Percentiles rank a stretch among this genome's conserved stretches.
phyloP scores from a whole-genome alignment of 2,888 invertebrate genomes.

The Synergus itoensis region DNA sequence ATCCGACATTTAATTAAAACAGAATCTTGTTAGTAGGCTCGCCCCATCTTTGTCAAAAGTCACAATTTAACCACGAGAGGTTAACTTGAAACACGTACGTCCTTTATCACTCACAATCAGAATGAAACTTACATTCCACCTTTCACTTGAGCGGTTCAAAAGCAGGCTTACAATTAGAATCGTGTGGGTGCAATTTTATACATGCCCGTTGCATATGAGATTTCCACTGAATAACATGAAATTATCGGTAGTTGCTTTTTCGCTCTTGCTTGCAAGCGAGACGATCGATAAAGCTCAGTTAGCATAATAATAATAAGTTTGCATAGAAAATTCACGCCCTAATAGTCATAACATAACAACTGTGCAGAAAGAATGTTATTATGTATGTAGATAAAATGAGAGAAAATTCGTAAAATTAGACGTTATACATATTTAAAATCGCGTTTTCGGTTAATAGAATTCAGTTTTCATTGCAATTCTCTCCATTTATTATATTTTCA shows the following conservation, averaged over 20 bases:
- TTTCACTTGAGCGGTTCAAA: conserved; percentile 43
- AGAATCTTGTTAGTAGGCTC: not conserved
- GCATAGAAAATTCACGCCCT: not conserved
- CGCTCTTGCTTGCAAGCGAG: not conserved
- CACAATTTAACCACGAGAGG: not conserved
- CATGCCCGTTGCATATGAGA: conserved; percentile 52
- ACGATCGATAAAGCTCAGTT: not conserved
- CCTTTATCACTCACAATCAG: conserved; percentile 55
- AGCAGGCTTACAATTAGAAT: conserved; percentile 49
- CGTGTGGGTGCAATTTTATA: conserved; percentile 53
- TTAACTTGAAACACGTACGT: conserved; percentile 48
- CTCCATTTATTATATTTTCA: not conserved
- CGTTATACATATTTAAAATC: not conserved
- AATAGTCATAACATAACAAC: not conserved
- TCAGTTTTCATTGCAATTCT: not conserved
- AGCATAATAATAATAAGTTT: not conserved
- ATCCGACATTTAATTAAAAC: not conserved
- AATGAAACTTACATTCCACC: conserved; percentile 50
- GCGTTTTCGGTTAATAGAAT: not conserved
- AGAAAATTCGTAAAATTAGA: not conserved
- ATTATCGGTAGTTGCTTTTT: not conserved
- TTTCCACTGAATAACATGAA: conserved; percentile 52
- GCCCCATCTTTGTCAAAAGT: not conserved
- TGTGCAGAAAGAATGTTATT: not conserved
- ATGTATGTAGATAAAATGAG: not conserved